A percentile compares a stretch with the other conserved stretches of the same genome.
These are phyloP conservation scores for Anoura caudifer DNA, from an alignment of 2,113 vertebrate species.

Conservation along the genomic window DNA sequence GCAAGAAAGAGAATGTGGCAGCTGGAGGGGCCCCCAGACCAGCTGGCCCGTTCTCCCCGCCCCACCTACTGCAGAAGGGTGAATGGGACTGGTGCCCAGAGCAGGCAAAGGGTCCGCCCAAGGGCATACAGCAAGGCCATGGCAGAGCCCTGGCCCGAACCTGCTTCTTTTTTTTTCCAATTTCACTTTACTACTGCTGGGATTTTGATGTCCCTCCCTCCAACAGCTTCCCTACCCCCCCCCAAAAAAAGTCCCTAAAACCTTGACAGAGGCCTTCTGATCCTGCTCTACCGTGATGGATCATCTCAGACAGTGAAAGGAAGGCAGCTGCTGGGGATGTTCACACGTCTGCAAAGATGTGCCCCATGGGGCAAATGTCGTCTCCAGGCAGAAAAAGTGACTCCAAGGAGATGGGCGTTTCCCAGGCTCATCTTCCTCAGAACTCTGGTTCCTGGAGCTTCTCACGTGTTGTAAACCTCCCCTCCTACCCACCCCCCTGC, in stretches of 20 bases:
- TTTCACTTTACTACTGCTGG: background rate
- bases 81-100: background rate
- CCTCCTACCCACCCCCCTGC: too few species aligned
- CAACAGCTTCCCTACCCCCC: background rate
- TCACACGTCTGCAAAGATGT: background rate
- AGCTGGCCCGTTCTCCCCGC: background rate
- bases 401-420: background rate
- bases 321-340: background rate
- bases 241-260: background rate
- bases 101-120: background rate
- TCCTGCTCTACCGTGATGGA: background rate
- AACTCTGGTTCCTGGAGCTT: background rate
- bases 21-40: background rate
- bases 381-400: background rate
- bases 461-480: background rate
- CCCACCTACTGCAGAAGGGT: background rate
- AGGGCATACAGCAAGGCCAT: background rate
- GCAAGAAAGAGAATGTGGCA: background rate
- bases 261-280: background rate
- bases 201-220: background rate
- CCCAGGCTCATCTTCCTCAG: background rate
- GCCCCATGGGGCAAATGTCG: background rate
- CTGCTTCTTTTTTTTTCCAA: background rate
- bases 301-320: background rate
- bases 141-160: background rate